Evolutionary conservation across 1,140 invertebrate species (phyloP).

Genomic region (Drosophila insularis): DNA sequence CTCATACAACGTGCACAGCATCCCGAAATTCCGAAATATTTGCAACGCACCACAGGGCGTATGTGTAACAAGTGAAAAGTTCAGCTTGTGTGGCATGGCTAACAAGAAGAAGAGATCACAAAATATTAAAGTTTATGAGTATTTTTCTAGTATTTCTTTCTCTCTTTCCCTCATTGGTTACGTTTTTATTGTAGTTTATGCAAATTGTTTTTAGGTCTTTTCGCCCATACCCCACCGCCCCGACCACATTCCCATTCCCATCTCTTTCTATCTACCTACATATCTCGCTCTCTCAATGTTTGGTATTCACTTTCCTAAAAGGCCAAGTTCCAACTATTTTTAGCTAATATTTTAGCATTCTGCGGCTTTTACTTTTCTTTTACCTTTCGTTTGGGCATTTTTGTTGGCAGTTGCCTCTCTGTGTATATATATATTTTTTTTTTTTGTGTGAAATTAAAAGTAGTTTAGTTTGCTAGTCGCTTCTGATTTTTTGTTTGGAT

Average conservation of each 20-base stretch:
- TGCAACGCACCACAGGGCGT: slow-evolving; percentile 71
- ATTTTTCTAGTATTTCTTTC: slow-evolving; percentile 28
- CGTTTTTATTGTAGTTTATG: slow-evolving; percentile 55
- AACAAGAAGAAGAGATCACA: neutral
- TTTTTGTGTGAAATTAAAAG: slow-evolving; percentile 61
- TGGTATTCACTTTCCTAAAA: slow-evolving; percentile 5
- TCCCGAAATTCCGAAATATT: slow-evolving; percentile 46
- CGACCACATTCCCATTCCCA: slow-evolving; percentile 1
- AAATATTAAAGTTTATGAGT: slow-evolving; percentile 30
- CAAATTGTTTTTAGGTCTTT: slow-evolving; percentile 59
- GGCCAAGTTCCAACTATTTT: slow-evolving; percentile 48
- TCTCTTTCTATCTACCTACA: slow-evolving; percentile 21
- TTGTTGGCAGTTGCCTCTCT: slow-evolving; percentile 17
- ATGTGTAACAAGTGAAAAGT: slow-evolving; percentile 78
- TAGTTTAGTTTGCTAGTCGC: slow-evolving; percentile 57
- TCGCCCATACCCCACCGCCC: neutral
- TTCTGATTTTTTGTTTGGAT: slow-evolving; percentile 29
- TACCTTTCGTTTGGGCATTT: slow-evolving; percentile 37
- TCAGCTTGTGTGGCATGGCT: slow-evolving; percentile 45
- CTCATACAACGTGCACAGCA: slow-evolving; percentile 40
- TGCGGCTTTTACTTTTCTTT: slow-evolving; percentile 70
- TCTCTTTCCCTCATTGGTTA: slow-evolving; percentile 22
- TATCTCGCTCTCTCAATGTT: neutral
- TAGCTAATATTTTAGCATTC: slow-evolving; percentile 68
- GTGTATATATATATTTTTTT: neutral